Percentiles rank a stretch among this genome's conserved stretches.
phyloP scores from a whole-genome alignment of 2,113 vertebrate species.

The Dicaeum eximium region DNA sequence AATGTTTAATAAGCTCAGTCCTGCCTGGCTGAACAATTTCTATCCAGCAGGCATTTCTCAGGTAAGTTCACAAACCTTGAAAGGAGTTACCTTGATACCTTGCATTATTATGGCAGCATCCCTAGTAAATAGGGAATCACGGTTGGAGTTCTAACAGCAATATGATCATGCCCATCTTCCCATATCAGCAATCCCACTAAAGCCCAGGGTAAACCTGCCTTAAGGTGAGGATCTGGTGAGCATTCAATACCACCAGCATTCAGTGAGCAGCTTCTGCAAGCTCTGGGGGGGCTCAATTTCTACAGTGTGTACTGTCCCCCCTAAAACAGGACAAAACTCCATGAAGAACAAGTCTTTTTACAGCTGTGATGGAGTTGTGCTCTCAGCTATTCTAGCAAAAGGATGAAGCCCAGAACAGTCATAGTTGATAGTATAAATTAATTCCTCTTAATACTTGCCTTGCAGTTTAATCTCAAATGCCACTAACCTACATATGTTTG shows the following conservation, averaged over 20 bases:
- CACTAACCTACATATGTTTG: constrained; percentile 7
- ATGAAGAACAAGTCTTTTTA: neutral
- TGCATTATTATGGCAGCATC: neutral
- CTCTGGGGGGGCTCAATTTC: neutral
- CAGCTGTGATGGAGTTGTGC: neutral
- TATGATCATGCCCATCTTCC: neutral
- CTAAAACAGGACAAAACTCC: neutral
- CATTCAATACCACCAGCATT: neutral
- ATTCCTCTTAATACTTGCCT: constrained; percentile 47
- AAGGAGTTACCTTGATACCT: neutral
- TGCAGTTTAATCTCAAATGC: constrained; percentile 16
- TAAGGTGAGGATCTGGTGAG: neutral
- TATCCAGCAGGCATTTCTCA: neutral
- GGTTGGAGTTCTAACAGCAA: neutral
- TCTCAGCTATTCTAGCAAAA: neutral
- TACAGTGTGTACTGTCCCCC: neutral
- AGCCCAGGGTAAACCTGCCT: neutral
- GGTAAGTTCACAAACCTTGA: neutral
- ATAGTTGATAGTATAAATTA: constrained; percentile 20
- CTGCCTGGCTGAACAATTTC: neutral
- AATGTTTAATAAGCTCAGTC: neutral
- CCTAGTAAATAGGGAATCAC: neutral
- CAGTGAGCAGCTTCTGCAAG: neutral
- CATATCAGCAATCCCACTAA: neutral
- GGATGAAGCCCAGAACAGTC: neutral